Evolutionary conservation across 2,797 vertebrate species (phyloP).

Genomic region (Sphaeramia orbicularis): DNA sequence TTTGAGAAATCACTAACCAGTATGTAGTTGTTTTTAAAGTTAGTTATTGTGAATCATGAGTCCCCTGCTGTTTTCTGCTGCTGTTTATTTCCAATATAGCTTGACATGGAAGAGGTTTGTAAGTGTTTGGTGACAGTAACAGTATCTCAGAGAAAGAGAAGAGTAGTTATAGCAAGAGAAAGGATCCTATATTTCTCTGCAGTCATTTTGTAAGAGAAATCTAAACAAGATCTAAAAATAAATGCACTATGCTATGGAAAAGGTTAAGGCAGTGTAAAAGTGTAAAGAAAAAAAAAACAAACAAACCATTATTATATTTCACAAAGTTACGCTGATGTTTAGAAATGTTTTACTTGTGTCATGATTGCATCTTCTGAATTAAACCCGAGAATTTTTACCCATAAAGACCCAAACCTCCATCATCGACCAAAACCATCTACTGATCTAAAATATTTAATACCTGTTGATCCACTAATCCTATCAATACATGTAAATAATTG

Average conservation of each 20-base stretch:
- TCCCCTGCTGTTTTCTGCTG: conserved; percentile 14
- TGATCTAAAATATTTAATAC: too few species aligned
- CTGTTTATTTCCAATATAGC: background rate
- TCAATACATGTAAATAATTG: too few species aligned
- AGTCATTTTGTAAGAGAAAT: conserved; percentile 10
- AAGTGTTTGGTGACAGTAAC: conserved; percentile 5
- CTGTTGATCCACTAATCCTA: too few species aligned
- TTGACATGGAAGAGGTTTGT: background rate
- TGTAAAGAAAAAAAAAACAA: background rate
- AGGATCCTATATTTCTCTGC: conserved; percentile 1
- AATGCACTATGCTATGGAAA: conserved; percentile 25
- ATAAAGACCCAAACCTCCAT: too few species aligned
- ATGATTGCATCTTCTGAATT: conserved; percentile 13
- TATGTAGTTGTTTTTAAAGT: background rate
- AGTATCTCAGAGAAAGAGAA: conserved; percentile 7
- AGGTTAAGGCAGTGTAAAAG: background rate
- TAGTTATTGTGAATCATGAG: background rate
- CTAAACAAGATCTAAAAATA: conserved; percentile 54
- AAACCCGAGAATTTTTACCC: background rate
- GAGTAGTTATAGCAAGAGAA: conserved; percentile 4
- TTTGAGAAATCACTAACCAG: too few species aligned
- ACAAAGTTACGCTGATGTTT: conserved; percentile 20
- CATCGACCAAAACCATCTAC: too few species aligned
- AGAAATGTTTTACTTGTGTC: conserved; percentile 7
- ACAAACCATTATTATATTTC: conserved; percentile 18